Evolutionary conservation across 2,113 vertebrate genomes (phyloP).

Genomic region (Suricata suricatta): DNA sequence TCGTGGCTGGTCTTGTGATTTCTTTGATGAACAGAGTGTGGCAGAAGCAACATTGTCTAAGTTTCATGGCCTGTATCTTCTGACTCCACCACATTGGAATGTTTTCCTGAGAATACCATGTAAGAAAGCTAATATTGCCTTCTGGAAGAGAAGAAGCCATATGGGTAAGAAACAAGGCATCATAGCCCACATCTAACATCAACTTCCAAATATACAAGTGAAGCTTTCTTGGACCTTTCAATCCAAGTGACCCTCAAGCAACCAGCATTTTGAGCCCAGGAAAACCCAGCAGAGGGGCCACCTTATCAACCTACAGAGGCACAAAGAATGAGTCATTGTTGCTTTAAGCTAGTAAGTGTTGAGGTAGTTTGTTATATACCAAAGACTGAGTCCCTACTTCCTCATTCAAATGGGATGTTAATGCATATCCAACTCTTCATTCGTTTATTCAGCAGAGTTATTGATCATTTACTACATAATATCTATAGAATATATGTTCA

Average conservation of each 20-base stretch:
- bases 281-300: background rate
- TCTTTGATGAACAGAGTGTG: background rate
- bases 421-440: background rate
- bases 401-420: background rate
- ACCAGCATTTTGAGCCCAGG: background rate
- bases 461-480: background rate
- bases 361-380: background rate
- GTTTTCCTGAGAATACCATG: background rate
- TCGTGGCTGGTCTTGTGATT: background rate
- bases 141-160: background rate
- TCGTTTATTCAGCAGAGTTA: background rate
- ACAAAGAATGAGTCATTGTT: background rate
- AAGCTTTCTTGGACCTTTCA: background rate
- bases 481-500: background rate
- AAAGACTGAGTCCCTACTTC: background rate
- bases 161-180: background rate
- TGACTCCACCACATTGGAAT: background rate
- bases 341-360: background rate
- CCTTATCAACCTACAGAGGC: background rate
- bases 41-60: background rate
- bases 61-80: background rate
- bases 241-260: background rate
- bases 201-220: background rate
- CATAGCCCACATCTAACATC: background rate
- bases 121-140: background rate